Conservation (phyloP, 1,140 invertebrate genomes). For the Sitobion miscanthi region DNA sequence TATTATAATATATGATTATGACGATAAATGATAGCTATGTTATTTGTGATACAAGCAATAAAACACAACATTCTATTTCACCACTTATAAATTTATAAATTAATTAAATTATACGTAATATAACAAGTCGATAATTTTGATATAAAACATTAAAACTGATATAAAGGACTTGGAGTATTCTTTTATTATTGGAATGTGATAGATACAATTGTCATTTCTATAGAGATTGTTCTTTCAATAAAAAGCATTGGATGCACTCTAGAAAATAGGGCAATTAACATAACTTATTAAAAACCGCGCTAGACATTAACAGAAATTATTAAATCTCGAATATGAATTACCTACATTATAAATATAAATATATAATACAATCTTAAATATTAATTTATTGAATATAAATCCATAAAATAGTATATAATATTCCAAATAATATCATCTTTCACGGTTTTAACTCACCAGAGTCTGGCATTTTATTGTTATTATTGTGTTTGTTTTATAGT, state of each 20-base stretch:
- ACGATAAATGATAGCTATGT: too few relatives aligned
- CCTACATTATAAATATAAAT: background rate
- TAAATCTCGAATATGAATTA: background rate
- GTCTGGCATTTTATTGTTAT: background rate
- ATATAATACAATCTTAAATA: background rate
- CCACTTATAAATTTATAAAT: background rate
- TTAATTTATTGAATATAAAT: background rate
- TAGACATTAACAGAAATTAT: background rate
- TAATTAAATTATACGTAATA: too few relatives aligned
- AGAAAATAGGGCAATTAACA: too few relatives aligned
- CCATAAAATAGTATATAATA: too few relatives aligned
- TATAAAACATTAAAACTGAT: too few relatives aligned
- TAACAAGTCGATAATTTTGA: too few relatives aligned
- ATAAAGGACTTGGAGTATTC: too few relatives aligned
- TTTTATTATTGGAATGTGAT: too few relatives aligned
- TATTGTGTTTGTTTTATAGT: background rate
- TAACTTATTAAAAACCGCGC: background rate
- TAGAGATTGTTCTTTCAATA: too few relatives aligned
- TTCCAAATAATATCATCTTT: background rate
- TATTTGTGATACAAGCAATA: background rate
- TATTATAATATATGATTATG: too few relatives aligned
- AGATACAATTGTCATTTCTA: too few relatives aligned
- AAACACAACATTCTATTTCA: background rate
- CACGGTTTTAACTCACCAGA: background rate
- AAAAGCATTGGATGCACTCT: too few relatives aligned